Percentiles rank a stretch among this genome's conserved stretches.
These are phyloP conservation scores for Cyphomyrmex costatus DNA, from an alignment of 1,140 invertebrate genomes.

Conservation along the genomic window DNA sequence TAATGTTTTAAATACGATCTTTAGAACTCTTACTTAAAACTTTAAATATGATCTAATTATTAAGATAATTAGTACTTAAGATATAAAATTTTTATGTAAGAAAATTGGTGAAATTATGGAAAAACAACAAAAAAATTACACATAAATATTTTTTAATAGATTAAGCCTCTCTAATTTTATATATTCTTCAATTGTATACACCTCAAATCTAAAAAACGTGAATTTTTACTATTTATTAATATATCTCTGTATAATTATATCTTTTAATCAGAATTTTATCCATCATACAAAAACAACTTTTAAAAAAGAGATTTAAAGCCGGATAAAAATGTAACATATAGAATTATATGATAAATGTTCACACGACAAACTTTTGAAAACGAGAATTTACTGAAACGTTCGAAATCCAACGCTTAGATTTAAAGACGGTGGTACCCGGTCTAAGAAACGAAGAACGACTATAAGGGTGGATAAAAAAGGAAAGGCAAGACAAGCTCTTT, in stretches of 20 bases:
- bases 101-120: not conserved
- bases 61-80: not conserved
- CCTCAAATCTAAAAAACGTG: not conserved
- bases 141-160: not conserved
- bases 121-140: not conserved
- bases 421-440: slow-evolving; percentile 44
- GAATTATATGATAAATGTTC: slow-evolving; percentile 17
- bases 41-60: not conserved
- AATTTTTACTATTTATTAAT: not conserved
- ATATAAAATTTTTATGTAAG: not conserved
- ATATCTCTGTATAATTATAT: not conserved
- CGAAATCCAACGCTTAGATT: slow-evolving; percentile 60
- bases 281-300: not conserved
- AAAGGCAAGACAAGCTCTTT: slow-evolving; percentile 50
- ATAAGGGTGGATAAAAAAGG: slow-evolving; percentile 42
- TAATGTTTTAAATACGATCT: not conserved
- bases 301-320: not conserved
- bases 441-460: not conserved
- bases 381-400: slow-evolving; percentile 60
- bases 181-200: not conserved
- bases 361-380: slow-evolving; percentile 21
- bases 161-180: not conserved
- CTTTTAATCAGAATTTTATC: not conserved
- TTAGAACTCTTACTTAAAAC: too few species aligned
- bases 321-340: slow-evolving; percentile 13